These are phyloP conservation scores for Typhlomys cinereus DNA, from an alignment of 2,113 vertebrate species.

Conservation along the genomic window DNA sequence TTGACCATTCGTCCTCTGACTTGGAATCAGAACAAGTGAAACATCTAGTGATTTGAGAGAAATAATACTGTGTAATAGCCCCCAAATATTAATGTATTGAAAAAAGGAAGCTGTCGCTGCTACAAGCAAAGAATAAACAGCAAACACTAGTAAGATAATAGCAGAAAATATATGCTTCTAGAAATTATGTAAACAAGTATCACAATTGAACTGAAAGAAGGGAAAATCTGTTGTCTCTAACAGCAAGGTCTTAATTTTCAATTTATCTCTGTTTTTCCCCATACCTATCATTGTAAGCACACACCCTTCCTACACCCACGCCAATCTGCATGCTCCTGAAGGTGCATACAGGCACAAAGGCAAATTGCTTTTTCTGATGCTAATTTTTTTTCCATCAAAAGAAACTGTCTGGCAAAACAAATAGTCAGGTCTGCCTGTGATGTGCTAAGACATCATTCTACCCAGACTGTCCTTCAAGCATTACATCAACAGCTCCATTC, in stretches of 20 bases:
- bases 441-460: neutral
- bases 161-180: neutral
- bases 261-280: neutral
- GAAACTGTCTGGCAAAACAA: constrained; percentile 40
- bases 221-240: neutral
- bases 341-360: neutral
- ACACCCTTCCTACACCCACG: neutral
- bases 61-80: neutral
- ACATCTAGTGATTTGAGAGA: neutral
- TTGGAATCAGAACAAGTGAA: constrained; percentile 21
- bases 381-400: neutral
- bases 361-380: neutral
- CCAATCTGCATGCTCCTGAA: neutral
- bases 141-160: neutral
- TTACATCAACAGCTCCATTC: constrained; percentile 4
- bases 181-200: neutral
- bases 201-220: neutral
- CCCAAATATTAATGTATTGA: neutral
- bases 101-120: neutral
- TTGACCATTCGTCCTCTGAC: neutral
- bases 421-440: neutral
- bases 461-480: neutral
- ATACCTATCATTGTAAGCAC: neutral
- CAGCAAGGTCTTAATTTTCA: neutral
- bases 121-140: neutral